A percentile compares a stretch with the other conserved stretches of the same genome.
Evolutionary conservation across 2,113 vertebrate genomes (phyloP).

Genomic region (Psammodynastes pulverulentus): DNA sequence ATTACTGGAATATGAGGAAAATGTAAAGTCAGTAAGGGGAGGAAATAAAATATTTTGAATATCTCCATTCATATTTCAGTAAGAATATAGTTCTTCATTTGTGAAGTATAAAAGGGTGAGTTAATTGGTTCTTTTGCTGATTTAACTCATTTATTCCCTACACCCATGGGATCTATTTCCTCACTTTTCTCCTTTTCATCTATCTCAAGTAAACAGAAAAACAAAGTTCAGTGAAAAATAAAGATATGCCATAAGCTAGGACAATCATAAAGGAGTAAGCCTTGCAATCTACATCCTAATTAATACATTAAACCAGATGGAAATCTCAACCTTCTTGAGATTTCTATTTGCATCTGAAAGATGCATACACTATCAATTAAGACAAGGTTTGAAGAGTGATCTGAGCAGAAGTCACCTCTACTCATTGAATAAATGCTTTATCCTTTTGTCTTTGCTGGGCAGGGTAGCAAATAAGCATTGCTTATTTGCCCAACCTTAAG

Average conservation of each 20-base stretch:
- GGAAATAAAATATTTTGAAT: conserved; percentile 32
- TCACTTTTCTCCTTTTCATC: conserved; percentile 3
- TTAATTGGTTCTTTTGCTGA: background rate
- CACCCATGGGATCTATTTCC: background rate
- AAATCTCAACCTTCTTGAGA: conserved; percentile 29
- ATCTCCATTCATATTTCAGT: conserved; percentile 23
- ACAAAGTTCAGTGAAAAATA: conserved; percentile 29
- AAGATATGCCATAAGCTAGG: conserved; percentile 41
- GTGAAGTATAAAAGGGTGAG: background rate
- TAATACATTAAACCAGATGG: background rate
- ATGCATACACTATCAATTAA: background rate
- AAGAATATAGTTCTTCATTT: background rate
- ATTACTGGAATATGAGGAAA: background rate
- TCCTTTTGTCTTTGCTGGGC: too few species aligned
- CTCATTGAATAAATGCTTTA: background rate
- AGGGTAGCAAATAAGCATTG: background rate
- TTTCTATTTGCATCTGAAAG: conserved; percentile 28
- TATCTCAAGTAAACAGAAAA: conserved; percentile 18
- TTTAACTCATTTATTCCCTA: conserved; percentile 31
- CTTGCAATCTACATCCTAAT: conserved; percentile 17
- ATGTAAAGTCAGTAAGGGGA: conserved; percentile 20
- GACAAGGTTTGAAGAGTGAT: background rate
- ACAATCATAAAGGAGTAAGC: conserved; percentile 12
- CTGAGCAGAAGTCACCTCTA: background rate
- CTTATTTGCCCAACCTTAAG: background rate